A percentile compares a stretch with the other conserved stretches of the same genome.
Evolutionary conservation across 2,113 vertebrate species (phyloP).

Genomic region (Acinonyx jubatus): DNA sequence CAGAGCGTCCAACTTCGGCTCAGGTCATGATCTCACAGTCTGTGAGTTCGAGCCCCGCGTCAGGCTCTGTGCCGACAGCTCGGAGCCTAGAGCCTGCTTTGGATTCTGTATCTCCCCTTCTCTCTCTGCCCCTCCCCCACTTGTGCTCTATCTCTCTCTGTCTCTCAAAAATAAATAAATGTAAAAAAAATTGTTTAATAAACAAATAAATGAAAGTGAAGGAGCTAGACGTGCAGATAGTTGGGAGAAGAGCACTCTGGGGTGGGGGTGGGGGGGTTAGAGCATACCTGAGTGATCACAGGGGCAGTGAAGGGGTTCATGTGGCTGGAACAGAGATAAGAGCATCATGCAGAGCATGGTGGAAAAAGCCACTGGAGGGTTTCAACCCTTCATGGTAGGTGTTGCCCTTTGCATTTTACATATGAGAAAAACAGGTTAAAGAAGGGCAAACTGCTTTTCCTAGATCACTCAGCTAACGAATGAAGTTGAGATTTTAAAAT

Average conservation of each 20-base stretch:
- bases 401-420: neutral
- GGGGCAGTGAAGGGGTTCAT: too few species aligned
- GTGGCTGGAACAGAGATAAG: neutral
- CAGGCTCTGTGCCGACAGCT: too few species aligned
- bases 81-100: too few species aligned
- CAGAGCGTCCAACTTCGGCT: too few species aligned
- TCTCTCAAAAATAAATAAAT: too few species aligned
- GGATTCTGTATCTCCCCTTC: too few species aligned
- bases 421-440: neutral
- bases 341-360: accelerated
- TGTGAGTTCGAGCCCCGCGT: too few species aligned
- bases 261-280: neutral
- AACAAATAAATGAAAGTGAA: neutral
- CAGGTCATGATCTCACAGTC: too few species aligned
- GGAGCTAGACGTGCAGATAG: neutral
- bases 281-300: neutral
- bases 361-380: neutral
- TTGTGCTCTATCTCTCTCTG: too few species aligned
- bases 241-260: accelerated
- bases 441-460: neutral
- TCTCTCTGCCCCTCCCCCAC: too few species aligned
- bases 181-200: too few species aligned
- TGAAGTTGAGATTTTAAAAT: neutral
- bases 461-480: neutral
- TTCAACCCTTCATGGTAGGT: neutral